Evolutionary conservation across 1,140 invertebrate genomes (phyloP).

Genomic region (Aphelinus atriplicis): DNA sequence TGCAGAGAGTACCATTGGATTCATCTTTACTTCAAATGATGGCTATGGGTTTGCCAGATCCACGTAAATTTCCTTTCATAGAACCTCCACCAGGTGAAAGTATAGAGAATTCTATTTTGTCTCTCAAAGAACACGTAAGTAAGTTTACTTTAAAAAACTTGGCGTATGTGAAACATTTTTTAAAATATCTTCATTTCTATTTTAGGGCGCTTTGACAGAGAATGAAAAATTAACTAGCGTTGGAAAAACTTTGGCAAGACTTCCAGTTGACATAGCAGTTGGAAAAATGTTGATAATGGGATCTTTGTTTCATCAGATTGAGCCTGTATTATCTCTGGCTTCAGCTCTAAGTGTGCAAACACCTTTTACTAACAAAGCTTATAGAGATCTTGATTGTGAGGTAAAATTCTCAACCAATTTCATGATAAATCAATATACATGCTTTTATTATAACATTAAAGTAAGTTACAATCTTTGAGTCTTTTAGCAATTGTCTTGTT

Average conservation of each 20-base stretch:
- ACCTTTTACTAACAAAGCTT: constrained; percentile 91
- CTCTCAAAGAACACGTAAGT: constrained; percentile 87
- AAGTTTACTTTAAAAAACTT: constrained; percentile 15
- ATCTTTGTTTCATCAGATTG: constrained; percentile 88
- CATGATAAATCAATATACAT: not conserved
- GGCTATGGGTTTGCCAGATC: constrained; percentile 91
- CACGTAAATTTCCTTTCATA: constrained; percentile 93
- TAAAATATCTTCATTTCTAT: not conserved
- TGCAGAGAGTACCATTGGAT: constrained; percentile 91
- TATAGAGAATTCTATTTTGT: constrained; percentile 87
- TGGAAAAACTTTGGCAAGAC: constrained; percentile 85
- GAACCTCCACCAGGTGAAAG: constrained; percentile 85
- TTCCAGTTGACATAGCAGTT: constrained; percentile 94
- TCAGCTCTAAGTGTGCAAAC: constrained; percentile 93
- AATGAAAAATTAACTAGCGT: constrained; percentile 90
- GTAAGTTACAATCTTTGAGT: not conserved
- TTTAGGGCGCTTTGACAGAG: constrained; percentile 81
- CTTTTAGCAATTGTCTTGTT: constrained; percentile 20
- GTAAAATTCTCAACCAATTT: constrained; percentile 57
- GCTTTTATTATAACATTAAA: not conserved
- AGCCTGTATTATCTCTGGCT: constrained; percentile 90
- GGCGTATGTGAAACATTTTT: constrained; percentile 9
- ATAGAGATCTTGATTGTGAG: constrained; percentile 84
- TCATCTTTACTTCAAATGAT: constrained; percentile 94
- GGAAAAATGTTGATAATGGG: constrained; percentile 97